These are phyloP conservation scores for Sphaerophoria rueppellii DNA, from an alignment of 2,888 invertebrate species.

Conservation along the genomic window DNA sequence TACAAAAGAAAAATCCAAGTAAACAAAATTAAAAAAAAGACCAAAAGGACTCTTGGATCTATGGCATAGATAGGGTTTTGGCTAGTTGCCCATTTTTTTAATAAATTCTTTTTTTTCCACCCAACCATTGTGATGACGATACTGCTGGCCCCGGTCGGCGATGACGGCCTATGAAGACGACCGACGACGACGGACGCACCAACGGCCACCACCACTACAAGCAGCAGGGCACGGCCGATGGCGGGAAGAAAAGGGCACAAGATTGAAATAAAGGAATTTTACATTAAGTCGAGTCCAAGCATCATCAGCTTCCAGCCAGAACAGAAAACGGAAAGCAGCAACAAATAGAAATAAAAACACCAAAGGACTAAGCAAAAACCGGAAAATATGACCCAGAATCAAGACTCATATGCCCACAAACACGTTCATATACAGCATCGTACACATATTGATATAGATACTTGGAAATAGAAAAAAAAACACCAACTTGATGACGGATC, in stretches of 20 bases:
- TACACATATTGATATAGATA: neutral
- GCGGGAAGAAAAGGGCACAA: neutral
- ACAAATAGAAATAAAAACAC: slow-evolving; percentile 29
- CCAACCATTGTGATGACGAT: slow-evolving; percentile 8
- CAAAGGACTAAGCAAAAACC: slow-evolving; percentile 58
- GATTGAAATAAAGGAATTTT: slow-evolving; percentile 53
- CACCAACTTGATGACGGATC: slow-evolving; percentile 48
- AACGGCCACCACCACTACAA: no score
- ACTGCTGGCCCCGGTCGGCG: slow-evolving; percentile 4
- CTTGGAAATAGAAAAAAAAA: neutral
- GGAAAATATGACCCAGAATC: slow-evolving; percentile 71
- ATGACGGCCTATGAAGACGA: slow-evolving; percentile 15
- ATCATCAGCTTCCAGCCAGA: neutral
- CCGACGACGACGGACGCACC: neutral
- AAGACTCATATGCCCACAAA: slow-evolving; percentile 34
- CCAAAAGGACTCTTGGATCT: slow-evolving; percentile 48
- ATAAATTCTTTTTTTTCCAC: neutral
- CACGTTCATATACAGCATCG: neutral
- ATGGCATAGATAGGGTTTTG: slow-evolving; percentile 65
- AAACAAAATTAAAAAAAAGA: slow-evolving; percentile 12
- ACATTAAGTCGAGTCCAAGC: slow-evolving; percentile 58
- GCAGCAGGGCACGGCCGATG: no score
- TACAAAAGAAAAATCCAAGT: slow-evolving; percentile 39
- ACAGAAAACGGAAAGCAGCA: slow-evolving; percentile 15
- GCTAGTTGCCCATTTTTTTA: slow-evolving; percentile 67